Evolutionary conservation across 2,888 invertebrate species (phyloP).

Genomic region (Tetropium fuscum): DNA sequence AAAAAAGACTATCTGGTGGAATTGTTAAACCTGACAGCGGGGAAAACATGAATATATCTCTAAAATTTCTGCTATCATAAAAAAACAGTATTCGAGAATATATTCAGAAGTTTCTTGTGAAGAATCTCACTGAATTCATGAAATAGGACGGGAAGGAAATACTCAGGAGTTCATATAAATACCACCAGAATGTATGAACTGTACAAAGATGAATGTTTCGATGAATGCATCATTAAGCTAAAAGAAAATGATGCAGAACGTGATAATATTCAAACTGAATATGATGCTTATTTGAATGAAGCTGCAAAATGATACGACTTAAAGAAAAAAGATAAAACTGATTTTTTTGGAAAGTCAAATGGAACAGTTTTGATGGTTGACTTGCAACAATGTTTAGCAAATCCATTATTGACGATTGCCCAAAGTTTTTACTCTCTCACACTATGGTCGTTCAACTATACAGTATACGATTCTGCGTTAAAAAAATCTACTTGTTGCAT

Average conservation of each 20-base stretch:
- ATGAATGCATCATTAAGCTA: constrained; percentile 13
- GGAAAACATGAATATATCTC: not conserved
- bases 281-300: not conserved
- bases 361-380: not conserved
- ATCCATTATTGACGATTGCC: constrained; percentile 35
- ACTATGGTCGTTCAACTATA: constrained; percentile 38
- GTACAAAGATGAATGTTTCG: constrained; percentile 3
- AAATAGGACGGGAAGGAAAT: constrained; percentile 29
- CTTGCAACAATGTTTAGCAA: no score
- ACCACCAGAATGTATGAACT: constrained; percentile 31
- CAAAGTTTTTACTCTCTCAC: constrained; percentile 41
- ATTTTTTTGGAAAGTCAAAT: not conserved
- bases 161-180: constrained; percentile 33
- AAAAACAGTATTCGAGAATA: not conserved
- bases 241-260: constrained; percentile 11
- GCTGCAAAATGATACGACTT: not conserved
- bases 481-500: not conserved
- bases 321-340: not conserved
- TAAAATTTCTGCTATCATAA: not conserved
- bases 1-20: not conserved
- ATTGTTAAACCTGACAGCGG: not conserved
- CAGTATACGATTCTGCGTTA: not conserved
- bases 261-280: no score
- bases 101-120: not conserved
- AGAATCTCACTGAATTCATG: constrained; percentile 33